Conservation (phyloP, 1,140 invertebrate species). For the Diprion similis region DNA sequence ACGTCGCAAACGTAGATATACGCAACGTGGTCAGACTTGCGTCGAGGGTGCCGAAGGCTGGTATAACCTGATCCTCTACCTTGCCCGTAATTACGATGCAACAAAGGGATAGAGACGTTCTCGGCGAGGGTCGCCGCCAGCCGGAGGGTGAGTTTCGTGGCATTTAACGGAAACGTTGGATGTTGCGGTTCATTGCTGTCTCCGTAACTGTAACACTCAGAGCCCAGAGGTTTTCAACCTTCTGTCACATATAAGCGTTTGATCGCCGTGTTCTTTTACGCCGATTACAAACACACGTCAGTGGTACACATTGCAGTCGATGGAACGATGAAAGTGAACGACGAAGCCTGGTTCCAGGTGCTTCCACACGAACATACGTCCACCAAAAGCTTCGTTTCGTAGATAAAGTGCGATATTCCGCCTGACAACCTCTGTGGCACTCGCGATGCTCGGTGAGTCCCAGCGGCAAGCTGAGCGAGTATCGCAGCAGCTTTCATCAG, state of each 20-base stretch:
- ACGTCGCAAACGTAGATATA: neutral
- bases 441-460: neutral
- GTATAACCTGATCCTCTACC: neutral
- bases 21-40: neutral
- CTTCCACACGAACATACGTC: too few species aligned
- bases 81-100: neutral
- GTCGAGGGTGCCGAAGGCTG: neutral
- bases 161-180: conserved; percentile 5
- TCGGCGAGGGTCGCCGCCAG: neutral
- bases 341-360: too few species aligned
- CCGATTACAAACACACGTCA: too few species aligned
- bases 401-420: neutral
- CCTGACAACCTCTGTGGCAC: neutral
- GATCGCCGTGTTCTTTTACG: too few species aligned
- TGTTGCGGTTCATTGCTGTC: conserved; percentile 4
- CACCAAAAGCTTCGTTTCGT: too few species aligned
- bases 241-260: too few species aligned
- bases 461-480: neutral
- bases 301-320: too few species aligned
- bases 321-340: too few species aligned
- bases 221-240: neutral
- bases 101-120: neutral
- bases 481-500: neutral
- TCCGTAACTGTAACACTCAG: neutral
- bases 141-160: neutral